Evolutionary conservation across 2,888 invertebrate species (phyloP).

Genomic region (Mesoligia furuncula): DNA sequence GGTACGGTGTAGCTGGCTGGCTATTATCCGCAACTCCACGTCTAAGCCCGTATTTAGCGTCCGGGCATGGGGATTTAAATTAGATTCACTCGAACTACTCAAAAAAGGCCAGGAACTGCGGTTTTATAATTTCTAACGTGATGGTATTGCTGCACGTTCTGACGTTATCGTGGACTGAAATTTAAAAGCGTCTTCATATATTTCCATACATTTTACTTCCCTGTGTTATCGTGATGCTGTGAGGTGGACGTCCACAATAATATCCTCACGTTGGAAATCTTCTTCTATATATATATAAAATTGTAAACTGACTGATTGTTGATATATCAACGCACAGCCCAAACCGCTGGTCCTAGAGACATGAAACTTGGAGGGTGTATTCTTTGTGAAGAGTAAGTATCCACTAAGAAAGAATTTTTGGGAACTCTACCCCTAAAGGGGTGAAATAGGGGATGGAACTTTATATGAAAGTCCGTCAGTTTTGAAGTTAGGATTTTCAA

Average conservation of each 20-base stretch:
- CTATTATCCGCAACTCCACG: not conserved
- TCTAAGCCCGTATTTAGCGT: not conserved
- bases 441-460: too few species aligned
- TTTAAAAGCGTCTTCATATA: not conserved
- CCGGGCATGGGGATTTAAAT: not conserved
- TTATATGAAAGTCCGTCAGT: too few species aligned
- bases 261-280: not conserved
- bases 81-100: not conserved
- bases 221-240: not conserved
- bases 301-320: too few species aligned
- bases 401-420: too few species aligned
- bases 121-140: not conserved
- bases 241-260: not conserved
- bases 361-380: too few species aligned
- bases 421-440: too few species aligned
- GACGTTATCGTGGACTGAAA: not conserved
- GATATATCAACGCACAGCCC: too few species aligned
- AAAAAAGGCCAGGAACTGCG: not conserved
- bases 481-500: too few species aligned
- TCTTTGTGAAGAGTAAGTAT: too few species aligned
- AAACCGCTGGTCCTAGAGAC: too few species aligned
- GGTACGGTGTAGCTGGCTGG: not conserved
- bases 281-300: too few species aligned
- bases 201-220: not conserved
- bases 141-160: not conserved